Conservation (phyloP, 1,140 invertebrate species). For the Ceratina australensis region DNA sequence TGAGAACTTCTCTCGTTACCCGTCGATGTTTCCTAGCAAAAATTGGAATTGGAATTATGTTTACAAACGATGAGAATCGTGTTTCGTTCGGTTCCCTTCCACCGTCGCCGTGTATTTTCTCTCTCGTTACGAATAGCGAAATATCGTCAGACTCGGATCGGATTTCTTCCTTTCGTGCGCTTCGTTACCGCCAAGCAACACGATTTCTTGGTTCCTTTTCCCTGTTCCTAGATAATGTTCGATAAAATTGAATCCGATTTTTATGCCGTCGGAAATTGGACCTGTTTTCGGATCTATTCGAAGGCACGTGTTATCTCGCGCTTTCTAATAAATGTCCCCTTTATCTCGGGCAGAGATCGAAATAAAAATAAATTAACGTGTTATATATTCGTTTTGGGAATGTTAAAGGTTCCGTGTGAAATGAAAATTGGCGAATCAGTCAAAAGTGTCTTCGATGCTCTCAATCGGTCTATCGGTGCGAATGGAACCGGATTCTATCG, state of each 20-base stretch:
- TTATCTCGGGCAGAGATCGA: too few relatives aligned
- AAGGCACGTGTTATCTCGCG: too few relatives aligned
- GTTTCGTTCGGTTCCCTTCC: not conserved
- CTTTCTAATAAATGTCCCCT: too few relatives aligned
- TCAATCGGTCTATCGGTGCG: too few relatives aligned
- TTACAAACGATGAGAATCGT: slow-evolving; percentile 5
- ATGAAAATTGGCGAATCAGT: too few relatives aligned
- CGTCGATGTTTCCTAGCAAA: slow-evolving; percentile 7
- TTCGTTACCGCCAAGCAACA: not conserved
- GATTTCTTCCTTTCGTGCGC: slow-evolving; percentile 16
- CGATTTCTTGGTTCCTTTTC: not conserved
- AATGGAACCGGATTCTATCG: not conserved
- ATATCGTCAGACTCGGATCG: not conserved
- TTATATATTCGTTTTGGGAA: too few relatives aligned
- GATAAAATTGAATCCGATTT: slow-evolving; percentile 4
- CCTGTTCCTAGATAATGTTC: not conserved
- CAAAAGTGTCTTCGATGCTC: too few relatives aligned
- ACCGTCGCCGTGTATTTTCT: not conserved
- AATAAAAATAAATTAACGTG: too few relatives aligned
- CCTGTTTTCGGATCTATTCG: too few relatives aligned
- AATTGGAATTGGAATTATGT: slow-evolving; percentile 18
- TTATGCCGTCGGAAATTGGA: not conserved
- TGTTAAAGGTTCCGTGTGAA: too few relatives aligned
- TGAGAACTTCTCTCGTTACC: slow-evolving; percentile 15
- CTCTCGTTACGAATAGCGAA: slow-evolving; percentile 13